phyloP scores from a whole-genome alignment of 1,140 invertebrate species.

The Trichonephila inaurata region DNA sequence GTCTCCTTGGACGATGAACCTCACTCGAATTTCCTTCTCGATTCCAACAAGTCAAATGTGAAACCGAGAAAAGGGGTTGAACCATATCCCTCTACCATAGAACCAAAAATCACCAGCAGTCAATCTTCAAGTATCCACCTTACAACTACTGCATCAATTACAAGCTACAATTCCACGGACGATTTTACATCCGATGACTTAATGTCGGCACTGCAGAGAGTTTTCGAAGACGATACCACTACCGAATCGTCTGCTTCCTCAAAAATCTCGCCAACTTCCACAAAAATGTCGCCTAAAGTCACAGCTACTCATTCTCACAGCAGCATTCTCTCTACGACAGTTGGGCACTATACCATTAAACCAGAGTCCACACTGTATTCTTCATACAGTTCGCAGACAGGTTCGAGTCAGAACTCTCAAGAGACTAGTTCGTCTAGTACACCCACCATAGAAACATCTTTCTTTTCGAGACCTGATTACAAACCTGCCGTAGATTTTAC shows the following conservation, averaged over 20 bases:
- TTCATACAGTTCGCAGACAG: background rate
- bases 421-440: background rate
- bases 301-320: background rate
- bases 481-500: background rate
- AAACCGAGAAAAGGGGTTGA: conserved; percentile 69
- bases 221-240: conserved; percentile 54
- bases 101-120: background rate
- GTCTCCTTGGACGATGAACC: conserved; percentile 36
- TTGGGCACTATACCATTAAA: background rate
- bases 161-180: background rate
- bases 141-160: background rate
- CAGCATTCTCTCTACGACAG: background rate
- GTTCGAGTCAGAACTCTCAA: background rate
- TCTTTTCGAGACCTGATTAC: background rate
- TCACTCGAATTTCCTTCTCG: background rate
- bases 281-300: background rate
- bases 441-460: background rate
- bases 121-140: background rate
- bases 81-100: background rate
- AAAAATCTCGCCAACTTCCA: conserved; percentile 13
- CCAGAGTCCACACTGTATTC: background rate
- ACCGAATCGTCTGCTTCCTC: background rate
- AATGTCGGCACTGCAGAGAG: conserved; percentile 30
- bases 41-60: conserved; percentile 43
- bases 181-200: conserved; percentile 1